These are phyloP conservation scores for Taeniopygia guttata DNA, from an alignment of 2,797 vertebrate genomes.

Conservation along the genomic window DNA sequence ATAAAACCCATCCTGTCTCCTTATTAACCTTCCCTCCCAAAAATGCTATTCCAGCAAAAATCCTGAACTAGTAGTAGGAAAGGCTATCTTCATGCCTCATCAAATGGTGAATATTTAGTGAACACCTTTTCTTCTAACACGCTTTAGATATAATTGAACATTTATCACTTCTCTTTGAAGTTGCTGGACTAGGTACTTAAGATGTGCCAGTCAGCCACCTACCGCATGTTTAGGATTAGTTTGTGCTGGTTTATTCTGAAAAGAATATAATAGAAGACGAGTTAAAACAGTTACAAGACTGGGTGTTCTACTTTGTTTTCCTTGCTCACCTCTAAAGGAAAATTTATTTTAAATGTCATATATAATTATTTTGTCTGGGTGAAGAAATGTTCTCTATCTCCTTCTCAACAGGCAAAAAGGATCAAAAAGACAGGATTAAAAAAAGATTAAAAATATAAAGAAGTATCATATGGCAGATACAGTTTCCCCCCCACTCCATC, in stretches of 20 bases:
- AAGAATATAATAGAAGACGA: not conserved
- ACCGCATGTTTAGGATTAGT: not conserved
- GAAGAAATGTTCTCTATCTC: not conserved
- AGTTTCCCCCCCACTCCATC: rapidly evolving
- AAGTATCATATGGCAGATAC: not conserved
- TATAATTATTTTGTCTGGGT: rapidly evolving
- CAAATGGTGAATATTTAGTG: not conserved
- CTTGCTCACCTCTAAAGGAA: not conserved
- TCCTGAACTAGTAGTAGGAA: not conserved
- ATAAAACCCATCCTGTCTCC: not conserved
- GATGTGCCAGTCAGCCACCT: not conserved
- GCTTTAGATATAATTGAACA: not conserved
- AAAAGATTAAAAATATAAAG: not conserved
- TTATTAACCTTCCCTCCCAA: not conserved
- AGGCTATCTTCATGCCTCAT: not conserved
- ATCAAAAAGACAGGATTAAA: not conserved
- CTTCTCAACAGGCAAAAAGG: not conserved
- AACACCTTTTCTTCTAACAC: not conserved
- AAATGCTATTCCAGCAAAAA: not conserved
- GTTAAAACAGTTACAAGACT: not conserved
- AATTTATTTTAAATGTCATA: not conserved
- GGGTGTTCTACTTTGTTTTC: not conserved
- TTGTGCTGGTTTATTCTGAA: not conserved
- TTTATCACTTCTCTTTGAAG: not conserved
- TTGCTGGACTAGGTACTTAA: not conserved